Evolutionary conservation across 2,113 vertebrate species (phyloP).

Genomic region (Microtus pennsylvanicus): DNA sequence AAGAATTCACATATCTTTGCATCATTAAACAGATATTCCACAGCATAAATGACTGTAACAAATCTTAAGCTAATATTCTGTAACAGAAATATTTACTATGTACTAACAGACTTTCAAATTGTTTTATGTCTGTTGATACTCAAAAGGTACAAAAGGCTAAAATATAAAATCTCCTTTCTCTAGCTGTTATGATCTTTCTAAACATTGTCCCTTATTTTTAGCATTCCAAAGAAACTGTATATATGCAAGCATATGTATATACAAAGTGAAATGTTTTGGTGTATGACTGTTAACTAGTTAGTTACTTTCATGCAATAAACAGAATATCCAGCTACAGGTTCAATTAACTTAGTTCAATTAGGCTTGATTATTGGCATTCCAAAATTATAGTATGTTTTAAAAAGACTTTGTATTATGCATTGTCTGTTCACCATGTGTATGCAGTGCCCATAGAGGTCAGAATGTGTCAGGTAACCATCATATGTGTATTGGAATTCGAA

Average conservation of each 20-base stretch:
- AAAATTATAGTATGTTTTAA: not conserved
- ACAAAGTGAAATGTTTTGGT: constrained; percentile 11
- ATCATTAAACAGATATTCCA: not conserved
- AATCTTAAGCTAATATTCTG: not conserved
- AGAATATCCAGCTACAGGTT: constrained; percentile 8
- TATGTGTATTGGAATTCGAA: not conserved
- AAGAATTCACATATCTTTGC: not conserved
- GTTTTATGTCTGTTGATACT: constrained; percentile 34
- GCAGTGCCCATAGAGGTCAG: not conserved
- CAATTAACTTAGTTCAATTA: constrained; percentile 25
- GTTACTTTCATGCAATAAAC: constrained; percentile 14
- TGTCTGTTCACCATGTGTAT: not conserved
- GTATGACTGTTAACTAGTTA: constrained; percentile 36
- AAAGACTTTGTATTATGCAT: not conserved
- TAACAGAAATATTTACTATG: not conserved
- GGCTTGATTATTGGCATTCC: constrained; percentile 16
- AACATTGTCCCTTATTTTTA: constrained; percentile 18
- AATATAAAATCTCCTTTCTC: constrained; percentile 40
- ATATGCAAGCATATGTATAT: not conserved
- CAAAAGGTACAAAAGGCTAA: not conserved
- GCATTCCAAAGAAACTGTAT: not conserved
- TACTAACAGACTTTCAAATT: constrained; percentile 3
- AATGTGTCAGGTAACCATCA: not conserved
- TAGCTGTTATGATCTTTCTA: not conserved
- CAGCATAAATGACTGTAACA: not conserved